phyloP scores from a whole-genome alignment of 1,140 invertebrate genomes.

The Anoplolepis gracilipes region DNA sequence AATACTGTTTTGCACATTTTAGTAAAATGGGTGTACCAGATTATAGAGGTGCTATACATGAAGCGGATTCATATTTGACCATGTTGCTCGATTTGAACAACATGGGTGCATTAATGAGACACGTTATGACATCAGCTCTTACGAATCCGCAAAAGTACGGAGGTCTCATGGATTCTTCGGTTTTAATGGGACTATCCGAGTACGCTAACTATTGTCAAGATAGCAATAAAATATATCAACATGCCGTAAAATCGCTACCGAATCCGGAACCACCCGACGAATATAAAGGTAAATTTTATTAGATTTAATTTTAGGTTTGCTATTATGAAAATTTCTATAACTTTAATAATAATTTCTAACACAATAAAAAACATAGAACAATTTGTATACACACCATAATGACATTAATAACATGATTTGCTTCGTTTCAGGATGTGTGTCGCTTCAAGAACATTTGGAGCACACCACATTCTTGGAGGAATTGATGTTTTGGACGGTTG shows the following conservation, averaged over 20 bases:
- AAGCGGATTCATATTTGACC: constrained; percentile 93
- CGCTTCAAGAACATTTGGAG: constrained; percentile 91
- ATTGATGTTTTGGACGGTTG: constrained; percentile 98
- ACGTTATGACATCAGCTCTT: constrained; percentile 95
- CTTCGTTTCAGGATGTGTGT: constrained; percentile 89
- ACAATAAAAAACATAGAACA: neutral
- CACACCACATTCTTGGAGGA: constrained; percentile 97
- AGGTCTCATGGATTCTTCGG: constrained; percentile 81
- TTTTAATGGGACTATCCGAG: constrained; percentile 84
- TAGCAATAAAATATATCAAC: constrained; percentile 92
- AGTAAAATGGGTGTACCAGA: constrained; percentile 82
- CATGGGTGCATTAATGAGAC: constrained; percentile 97
- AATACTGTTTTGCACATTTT: constrained; percentile 62
- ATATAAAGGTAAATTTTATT: constrained; percentile 87
- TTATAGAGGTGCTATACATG: constrained; percentile 89
- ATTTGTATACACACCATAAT: neutral
- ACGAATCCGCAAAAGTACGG: constrained; percentile 91
- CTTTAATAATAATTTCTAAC: neutral
- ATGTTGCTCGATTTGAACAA: constrained; percentile 97
- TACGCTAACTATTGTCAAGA: constrained; percentile 91
- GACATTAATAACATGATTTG: constrained; percentile 52
- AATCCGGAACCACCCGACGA: constrained; percentile 94
- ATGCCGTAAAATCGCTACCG: constrained; percentile 91
- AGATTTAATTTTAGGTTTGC: no score
- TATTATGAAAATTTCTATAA: neutral